Conservation (phyloP, 2,888 invertebrate species). For the Seira sanloemensis region DNA sequence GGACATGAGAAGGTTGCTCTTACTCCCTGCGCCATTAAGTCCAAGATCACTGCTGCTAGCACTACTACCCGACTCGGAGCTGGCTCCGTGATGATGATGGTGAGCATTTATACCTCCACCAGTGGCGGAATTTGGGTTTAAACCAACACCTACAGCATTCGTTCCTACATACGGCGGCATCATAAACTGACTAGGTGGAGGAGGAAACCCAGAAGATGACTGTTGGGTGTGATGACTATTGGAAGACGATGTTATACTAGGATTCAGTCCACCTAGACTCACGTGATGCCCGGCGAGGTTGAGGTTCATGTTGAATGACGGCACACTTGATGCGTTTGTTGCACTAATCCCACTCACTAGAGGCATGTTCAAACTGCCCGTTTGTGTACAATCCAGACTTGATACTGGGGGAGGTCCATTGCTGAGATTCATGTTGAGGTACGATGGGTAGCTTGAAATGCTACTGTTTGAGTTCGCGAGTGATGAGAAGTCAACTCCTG, state of each 20-base stretch:
- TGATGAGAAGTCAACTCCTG: conserved; percentile 76
- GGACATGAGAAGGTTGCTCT: conserved; percentile 71
- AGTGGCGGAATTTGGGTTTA: conserved; percentile 55
- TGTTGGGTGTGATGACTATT: conserved; percentile 67
- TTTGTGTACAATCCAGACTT: conserved; percentile 76
- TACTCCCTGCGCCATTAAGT: conserved; percentile 61
- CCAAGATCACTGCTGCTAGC: conserved; percentile 72
- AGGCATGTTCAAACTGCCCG: conserved; percentile 76
- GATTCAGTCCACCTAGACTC: conserved; percentile 57
- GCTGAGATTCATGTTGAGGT: conserved; percentile 74
- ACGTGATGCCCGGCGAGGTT: conserved; percentile 66
- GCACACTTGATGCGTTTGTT: conserved; percentile 68
- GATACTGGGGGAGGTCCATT: conserved; percentile 72
- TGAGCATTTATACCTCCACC: conserved; percentile 50
- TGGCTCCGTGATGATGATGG: conserved; percentile 53
- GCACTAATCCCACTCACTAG: conserved; percentile 71
- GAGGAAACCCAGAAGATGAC: conserved; percentile 64
- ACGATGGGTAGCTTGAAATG: conserved; percentile 76
- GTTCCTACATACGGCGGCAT: conserved; percentile 63
- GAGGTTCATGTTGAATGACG: conserved; percentile 72
- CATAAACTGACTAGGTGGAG: conserved; percentile 72
- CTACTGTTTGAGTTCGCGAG: conserved; percentile 77
- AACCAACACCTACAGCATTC: conserved; percentile 52
- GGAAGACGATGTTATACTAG: conserved; percentile 61
- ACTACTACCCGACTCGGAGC: conserved; percentile 72